A percentile compares a stretch with the other conserved stretches of the same genome.
These are phyloP conservation scores for Anthopleura sola DNA, from an alignment of 64 coral and sea anemone species.

Conservation along the genomic window DNA sequence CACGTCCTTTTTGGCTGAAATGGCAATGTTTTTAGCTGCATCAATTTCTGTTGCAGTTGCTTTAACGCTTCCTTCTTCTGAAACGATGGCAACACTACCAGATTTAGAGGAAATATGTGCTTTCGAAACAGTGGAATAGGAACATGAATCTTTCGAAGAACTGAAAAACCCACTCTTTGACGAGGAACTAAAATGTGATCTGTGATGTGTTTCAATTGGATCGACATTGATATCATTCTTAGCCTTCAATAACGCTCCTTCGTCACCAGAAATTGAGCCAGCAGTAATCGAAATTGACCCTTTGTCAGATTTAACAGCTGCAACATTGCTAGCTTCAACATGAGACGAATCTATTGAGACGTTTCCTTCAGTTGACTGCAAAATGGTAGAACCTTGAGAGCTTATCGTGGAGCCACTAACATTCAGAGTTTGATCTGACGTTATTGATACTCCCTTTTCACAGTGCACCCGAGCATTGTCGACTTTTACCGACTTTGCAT, in stretches of 20 bases:
- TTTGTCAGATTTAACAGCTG: slow-evolving; percentile 26
- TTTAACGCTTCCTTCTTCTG: slow-evolving; percentile 23
- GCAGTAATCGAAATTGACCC: slow-evolving; percentile 32
- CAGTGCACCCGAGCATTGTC: slow-evolving; percentile 19
- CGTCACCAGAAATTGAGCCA: slow-evolving; percentile 36
- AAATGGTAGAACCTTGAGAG: slow-evolving; percentile 12
- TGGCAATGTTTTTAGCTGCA: slow-evolving; percentile 21
- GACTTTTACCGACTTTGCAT: slow-evolving; percentile 44
- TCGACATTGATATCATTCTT: slow-evolving; percentile 33
- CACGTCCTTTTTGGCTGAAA: slow-evolving; percentile 46
- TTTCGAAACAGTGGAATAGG: slow-evolving; percentile 25
- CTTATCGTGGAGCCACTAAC: slow-evolving; percentile 23
- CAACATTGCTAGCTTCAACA: slow-evolving; percentile 28
- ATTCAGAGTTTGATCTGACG: slow-evolving; percentile 32
- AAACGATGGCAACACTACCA: slow-evolving; percentile 12
- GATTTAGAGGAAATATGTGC: slow-evolving; percentile 10
- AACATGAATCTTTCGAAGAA: slow-evolving; percentile 13
- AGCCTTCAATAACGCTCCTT: slow-evolving; percentile 26
- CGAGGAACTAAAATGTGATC: neutral
- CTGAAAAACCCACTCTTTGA: slow-evolving; percentile 27
- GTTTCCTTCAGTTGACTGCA: slow-evolving; percentile 32
- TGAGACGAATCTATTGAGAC: slow-evolving; percentile 43
- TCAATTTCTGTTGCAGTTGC: slow-evolving; percentile 32
- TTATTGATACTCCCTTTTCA: slow-evolving; percentile 45
- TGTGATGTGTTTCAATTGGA: slow-evolving; percentile 15